Conservation (phyloP, 2,888 invertebrate species). For the Malthinus flaveolus region DNA sequence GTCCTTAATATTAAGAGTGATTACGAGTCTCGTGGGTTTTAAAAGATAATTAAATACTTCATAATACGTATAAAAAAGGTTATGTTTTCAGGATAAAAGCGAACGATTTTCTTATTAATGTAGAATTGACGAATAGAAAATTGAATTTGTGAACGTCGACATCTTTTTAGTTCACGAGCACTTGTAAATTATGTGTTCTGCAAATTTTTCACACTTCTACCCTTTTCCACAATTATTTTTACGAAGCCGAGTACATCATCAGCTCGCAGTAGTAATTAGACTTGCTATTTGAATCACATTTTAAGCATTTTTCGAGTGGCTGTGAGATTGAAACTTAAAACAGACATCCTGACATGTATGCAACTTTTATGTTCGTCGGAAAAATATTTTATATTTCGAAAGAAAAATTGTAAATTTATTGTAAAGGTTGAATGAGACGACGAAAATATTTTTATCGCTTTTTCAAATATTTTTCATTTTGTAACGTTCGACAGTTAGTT, state of each 20-base stretch:
- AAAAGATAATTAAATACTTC: conserved; percentile 5
- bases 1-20: not conserved
- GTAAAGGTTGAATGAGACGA: too few relatives aligned
- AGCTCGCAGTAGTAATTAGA: conserved; percentile 20
- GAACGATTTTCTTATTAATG: conserved; percentile 2
- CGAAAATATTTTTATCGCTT: too few relatives aligned
- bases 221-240: conserved; percentile 16
- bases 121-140: not conserved
- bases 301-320: conserved; percentile 18
- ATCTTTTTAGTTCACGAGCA: conserved; percentile 4
- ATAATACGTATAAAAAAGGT: conserved; percentile 2
- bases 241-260: conserved; percentile 12
- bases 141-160: not conserved
- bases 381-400: too few relatives aligned
- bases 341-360: not conserved
- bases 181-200: not conserved
- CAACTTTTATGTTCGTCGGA: too few relatives aligned
- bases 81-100: not conserved
- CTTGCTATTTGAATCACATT: conserved; percentile 17
- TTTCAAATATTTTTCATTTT: too few relatives aligned
- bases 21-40: conserved; percentile 1
- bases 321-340: conserved; percentile 10
- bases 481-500: too few relatives aligned
- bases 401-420: too few relatives aligned
- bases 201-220: conserved; percentile 11